Conservation (phyloP, 2,113 vertebrate genomes). For the Zootoca vivipara region DNA sequence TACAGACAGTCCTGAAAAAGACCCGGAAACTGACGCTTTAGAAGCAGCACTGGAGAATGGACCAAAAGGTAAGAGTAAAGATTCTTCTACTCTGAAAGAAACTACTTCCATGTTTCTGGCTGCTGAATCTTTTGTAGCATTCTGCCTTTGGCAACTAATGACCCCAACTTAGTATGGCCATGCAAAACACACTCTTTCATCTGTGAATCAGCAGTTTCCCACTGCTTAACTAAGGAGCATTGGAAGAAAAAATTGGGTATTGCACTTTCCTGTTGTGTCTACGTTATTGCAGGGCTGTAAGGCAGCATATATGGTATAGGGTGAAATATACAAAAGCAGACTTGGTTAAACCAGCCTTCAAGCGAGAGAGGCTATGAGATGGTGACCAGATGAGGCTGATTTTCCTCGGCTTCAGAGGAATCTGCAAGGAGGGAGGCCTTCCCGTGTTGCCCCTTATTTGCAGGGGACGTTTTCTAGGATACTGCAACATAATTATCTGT, state of each 20-base stretch:
- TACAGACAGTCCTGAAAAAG: constrained; percentile 84
- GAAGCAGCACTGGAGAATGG: constrained; percentile 95
- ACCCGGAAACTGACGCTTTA: constrained; percentile 84
- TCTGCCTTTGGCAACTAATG: background rate
- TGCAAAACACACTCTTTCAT: background rate
- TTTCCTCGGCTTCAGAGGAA: background rate
- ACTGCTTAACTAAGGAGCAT: background rate
- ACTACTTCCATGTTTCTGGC: too few species aligned
- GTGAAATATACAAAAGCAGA: background rate
- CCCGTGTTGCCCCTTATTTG: background rate
- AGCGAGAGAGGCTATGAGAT: background rate
- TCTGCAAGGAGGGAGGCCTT: background rate
- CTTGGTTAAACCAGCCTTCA: background rate
- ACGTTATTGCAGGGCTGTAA: background rate
- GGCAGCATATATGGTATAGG: background rate
- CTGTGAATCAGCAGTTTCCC: background rate
- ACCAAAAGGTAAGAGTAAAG: constrained; percentile 79
- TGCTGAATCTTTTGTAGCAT: background rate
- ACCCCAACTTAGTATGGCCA: background rate
- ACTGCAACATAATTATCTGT: background rate
- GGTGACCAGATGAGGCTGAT: background rate
- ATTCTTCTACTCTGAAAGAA: background rate
- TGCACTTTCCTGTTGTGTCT: background rate
- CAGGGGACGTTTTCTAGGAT: background rate
- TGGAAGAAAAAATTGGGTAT: background rate